Percentiles rank a stretch among this genome's conserved stretches.
These are phyloP conservation scores for Caenorhabditis latens DNA, from an alignment of 1,140 invertebrate species.

Conservation along the genomic window DNA sequence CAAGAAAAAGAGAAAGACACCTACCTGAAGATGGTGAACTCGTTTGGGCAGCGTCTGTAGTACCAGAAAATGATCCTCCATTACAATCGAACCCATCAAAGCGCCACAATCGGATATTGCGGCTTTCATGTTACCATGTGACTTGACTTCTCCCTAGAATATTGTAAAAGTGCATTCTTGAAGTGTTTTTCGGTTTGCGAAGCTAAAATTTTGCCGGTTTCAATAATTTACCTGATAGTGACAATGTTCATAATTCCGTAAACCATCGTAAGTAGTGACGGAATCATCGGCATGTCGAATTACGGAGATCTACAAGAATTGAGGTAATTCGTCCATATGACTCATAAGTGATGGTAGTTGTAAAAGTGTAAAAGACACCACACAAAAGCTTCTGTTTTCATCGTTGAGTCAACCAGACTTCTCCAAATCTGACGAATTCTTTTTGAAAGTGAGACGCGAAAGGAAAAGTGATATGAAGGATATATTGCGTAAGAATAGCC, in stretches of 20 bases:
- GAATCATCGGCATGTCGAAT: conserved; percentile 69
- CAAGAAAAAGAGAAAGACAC: background rate
- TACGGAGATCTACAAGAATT: conserved; percentile 66
- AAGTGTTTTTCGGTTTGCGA: background rate
- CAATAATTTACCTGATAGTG: conserved; percentile 69
- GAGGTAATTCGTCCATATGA: background rate
- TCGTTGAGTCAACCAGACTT: conserved; percentile 6
- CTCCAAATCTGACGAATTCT: conserved; percentile 7
- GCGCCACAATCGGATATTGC: conserved; percentile 75
- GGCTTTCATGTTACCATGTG: conserved; percentile 70
- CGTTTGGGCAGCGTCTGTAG: conserved; percentile 75
- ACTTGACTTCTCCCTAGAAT: conserved; percentile 67
- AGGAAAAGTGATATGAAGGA: conserved; percentile 33
- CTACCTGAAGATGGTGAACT: conserved; percentile 68
- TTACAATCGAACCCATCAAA: conserved; percentile 74
- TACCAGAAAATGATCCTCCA: conserved; percentile 75
- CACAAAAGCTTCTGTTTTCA: background rate
- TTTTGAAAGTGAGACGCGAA: background rate
- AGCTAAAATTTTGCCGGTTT: too few species aligned
- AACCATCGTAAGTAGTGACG: conserved; percentile 60
- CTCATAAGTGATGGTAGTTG: conserved; percentile 5
- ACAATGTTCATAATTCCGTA: conserved; percentile 66
- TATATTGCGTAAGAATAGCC: background rate
- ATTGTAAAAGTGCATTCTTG: background rate
- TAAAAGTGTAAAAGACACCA: conserved; percentile 24